Conservation (phyloP, 2,797 vertebrate genomes). For the Xenentodon cancila region DNA sequence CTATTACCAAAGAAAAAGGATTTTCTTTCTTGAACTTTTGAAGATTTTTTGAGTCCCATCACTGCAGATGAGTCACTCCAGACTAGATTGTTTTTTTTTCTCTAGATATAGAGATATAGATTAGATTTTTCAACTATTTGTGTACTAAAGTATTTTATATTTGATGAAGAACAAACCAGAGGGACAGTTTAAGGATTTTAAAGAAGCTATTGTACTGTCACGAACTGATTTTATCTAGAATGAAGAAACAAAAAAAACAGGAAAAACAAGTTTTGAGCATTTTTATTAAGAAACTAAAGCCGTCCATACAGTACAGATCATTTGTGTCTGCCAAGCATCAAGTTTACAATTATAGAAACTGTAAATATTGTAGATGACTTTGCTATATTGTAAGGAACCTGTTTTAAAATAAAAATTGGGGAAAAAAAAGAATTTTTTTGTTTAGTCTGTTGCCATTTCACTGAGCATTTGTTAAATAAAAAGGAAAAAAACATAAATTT, state of each 20-base stretch:
- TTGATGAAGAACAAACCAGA: constrained; percentile 4
- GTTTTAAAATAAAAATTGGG: constrained; percentile 40
- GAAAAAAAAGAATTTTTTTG: constrained; percentile 5
- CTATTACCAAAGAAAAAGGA: constrained; percentile 55
- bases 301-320: constrained; percentile 9
- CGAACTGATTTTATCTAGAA: background rate
- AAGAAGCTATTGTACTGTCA: background rate
- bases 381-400: constrained; percentile 32
- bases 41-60: too few species aligned
- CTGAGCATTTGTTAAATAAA: background rate
- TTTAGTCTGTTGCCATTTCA: background rate
- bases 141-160: constrained; percentile 2
- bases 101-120: too few species aligned
- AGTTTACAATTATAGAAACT: constrained; percentile 54
- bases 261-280: background rate
- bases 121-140: constrained; percentile 7
- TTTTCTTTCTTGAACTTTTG: too few species aligned
- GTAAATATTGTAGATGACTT: constrained; percentile 49
- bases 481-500: background rate
- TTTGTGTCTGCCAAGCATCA: constrained; percentile 9
- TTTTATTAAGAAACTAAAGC: constrained; percentile 12
- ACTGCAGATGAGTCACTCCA: too few species aligned
- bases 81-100: background rate
- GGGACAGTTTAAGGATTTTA: background rate
- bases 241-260: too few species aligned